Evolutionary conservation across 2,797 vertebrate genomes (phyloP).

Genomic region (Hypotaenidia philippensis): DNA sequence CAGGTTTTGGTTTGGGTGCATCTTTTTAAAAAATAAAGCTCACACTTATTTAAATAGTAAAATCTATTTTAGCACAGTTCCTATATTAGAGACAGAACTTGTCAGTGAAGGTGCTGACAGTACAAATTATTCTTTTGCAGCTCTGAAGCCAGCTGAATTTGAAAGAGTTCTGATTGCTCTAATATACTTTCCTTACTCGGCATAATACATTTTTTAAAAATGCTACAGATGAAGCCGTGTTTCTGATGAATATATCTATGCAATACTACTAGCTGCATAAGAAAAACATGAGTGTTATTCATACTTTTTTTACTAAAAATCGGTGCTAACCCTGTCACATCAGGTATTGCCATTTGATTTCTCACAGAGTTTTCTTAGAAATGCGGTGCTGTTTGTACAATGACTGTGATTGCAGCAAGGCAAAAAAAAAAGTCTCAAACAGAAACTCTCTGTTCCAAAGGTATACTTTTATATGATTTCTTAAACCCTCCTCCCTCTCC

Average conservation of each 20-base stretch:
- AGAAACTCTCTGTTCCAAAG: neutral
- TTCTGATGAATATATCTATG: neutral
- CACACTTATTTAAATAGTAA: neutral
- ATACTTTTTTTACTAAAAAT: neutral
- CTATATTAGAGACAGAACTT: neutral
- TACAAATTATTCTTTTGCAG: neutral
- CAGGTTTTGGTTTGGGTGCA: neutral
- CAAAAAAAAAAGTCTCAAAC: neutral
- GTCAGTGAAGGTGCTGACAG: neutral
- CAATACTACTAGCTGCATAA: neutral
- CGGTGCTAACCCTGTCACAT: neutral
- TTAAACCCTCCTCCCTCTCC: neutral
- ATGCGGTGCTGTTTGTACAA: neutral
- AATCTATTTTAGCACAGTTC: neutral
- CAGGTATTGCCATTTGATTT: neutral
- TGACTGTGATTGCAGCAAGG: neutral
- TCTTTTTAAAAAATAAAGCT: neutral
- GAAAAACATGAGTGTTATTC: neutral
- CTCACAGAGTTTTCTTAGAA: neutral
- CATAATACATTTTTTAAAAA: neutral
- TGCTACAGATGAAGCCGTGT: neutral
- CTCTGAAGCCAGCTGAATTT: neutral
- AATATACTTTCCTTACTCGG: neutral
- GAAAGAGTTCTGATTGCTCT: slow-evolving; percentile 15
- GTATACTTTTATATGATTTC: neutral